These are phyloP conservation scores for Copidosoma aretas DNA, from an alignment of 2,888 invertebrate genomes.

Conservation along the genomic window DNA sequence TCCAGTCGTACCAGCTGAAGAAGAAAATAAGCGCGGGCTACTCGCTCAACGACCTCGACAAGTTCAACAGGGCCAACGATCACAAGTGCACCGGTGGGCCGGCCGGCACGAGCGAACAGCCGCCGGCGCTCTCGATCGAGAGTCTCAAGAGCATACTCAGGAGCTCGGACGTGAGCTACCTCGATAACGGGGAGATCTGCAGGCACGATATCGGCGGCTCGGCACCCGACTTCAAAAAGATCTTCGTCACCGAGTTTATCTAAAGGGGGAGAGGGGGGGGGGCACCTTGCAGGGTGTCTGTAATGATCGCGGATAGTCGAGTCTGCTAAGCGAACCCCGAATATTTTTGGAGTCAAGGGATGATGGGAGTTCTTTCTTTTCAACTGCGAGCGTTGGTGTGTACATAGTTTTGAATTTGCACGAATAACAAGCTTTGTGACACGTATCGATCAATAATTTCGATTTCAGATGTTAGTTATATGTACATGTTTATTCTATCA, in stretches of 20 bases:
- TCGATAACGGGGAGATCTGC: constrained; percentile 61
- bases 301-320: too few relatives aligned
- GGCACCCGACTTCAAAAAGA: constrained; percentile 66
- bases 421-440: too few relatives aligned
- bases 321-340: too few relatives aligned
- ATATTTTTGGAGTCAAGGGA: too few relatives aligned
- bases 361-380: too few relatives aligned
- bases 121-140: constrained; percentile 58
- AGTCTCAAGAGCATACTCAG: constrained; percentile 58
- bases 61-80: constrained; percentile 43
- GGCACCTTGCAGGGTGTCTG: neutral
- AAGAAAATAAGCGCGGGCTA: constrained; percentile 55
- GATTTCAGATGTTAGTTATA: too few relatives aligned
- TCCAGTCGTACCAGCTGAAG: constrained; percentile 56
- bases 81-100: neutral
- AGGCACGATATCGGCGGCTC: constrained; percentile 61
- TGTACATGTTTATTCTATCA: too few relatives aligned
- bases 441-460: too few relatives aligned
- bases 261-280: too few relatives aligned
- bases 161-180: constrained; percentile 57
- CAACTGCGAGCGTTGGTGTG: too few relatives aligned
- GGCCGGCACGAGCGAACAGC: neutral
- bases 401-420: too few relatives aligned
- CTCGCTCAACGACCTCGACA: constrained; percentile 62
- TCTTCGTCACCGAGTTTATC: constrained; percentile 65